Evolutionary conservation across 2,888 invertebrate species (phyloP).

Genomic region (Drepana falcataria): DNA sequence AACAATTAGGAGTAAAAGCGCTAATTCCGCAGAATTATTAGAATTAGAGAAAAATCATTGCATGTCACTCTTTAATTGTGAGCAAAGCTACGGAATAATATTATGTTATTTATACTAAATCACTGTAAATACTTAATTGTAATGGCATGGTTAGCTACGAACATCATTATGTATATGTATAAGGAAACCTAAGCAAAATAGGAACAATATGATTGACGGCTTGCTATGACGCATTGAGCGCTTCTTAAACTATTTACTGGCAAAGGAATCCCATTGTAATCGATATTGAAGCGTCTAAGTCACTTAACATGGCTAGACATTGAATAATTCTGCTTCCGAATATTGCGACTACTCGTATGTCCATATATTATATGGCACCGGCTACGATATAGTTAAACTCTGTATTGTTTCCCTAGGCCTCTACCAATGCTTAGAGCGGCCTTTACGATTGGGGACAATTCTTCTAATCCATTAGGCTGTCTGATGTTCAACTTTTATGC

Average conservation of each 20-base stretch:
- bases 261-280: constrained; percentile 16
- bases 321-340: constrained; percentile 31
- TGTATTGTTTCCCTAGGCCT: constrained; percentile 57
- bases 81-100: no score
- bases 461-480: constrained; percentile 76
- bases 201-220: constrained; percentile 3
- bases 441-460: constrained; percentile 70
- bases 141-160: no score
- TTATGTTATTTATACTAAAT: no score
- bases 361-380: constrained; percentile 38
- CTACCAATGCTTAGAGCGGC: constrained; percentile 50
- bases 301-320: constrained; percentile 26
- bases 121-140: no score
- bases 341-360: constrained; percentile 20
- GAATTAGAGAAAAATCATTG: no score
- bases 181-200: no score
- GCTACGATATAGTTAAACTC: constrained; percentile 48
- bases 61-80: no score
- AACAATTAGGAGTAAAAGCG: no score
- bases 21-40: no score
- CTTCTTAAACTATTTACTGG: not conserved
- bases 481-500: constrained; percentile 74
- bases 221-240: not conserved
- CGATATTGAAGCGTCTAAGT: constrained; percentile 24
- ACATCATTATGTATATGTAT: no score